Percentiles rank a stretch among this genome's conserved stretches.
Conservation (phyloP, 2,888 invertebrate species). For the Stenichneumon culpator region DNA sequence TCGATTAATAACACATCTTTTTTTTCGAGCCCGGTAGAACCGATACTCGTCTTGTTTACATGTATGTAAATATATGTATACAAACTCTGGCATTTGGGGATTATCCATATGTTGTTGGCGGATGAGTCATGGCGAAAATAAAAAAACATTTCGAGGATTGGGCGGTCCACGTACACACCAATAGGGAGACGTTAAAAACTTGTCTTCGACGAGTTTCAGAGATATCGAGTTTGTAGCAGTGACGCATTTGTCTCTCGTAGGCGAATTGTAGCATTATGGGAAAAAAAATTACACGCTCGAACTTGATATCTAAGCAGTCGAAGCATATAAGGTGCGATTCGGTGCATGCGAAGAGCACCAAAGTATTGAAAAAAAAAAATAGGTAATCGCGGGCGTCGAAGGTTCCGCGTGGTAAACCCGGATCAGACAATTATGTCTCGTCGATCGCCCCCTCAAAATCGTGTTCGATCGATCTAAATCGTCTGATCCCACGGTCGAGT, state of each 20-base stretch:
- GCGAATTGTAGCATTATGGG: slow-evolving; percentile 34
- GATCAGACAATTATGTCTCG: slow-evolving; percentile 59
- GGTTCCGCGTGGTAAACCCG: slow-evolving; percentile 64
- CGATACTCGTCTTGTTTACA: background rate
- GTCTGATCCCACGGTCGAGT: slow-evolving; percentile 33
- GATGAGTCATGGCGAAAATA: slow-evolving; percentile 27
- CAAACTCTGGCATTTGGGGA: slow-evolving; percentile 6
- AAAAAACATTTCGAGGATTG: slow-evolving; percentile 33
- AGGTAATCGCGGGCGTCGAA: slow-evolving; percentile 52
- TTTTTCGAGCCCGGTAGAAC: background rate
- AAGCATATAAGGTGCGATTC: slow-evolving; percentile 60
- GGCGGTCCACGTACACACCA: background rate
- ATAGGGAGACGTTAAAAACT: background rate
- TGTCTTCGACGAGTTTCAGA: background rate
- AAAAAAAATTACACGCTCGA: slow-evolving; percentile 18
- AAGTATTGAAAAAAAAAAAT: slow-evolving; percentile 20
- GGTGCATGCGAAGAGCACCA: slow-evolving; percentile 40
- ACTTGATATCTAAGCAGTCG: slow-evolving; percentile 23
- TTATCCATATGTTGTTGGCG: background rate
- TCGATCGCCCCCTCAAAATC: slow-evolving; percentile 47
- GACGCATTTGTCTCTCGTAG: slow-evolving; percentile 31
- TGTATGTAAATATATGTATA: background rate
- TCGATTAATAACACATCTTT: background rate
- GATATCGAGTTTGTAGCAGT: background rate
- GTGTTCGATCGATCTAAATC: slow-evolving; percentile 27